A percentile compares a stretch with the other conserved stretches of the same genome.
Evolutionary conservation across 2,888 invertebrate species (phyloP).

Genomic region (Ormyrus thymus): DNA sequence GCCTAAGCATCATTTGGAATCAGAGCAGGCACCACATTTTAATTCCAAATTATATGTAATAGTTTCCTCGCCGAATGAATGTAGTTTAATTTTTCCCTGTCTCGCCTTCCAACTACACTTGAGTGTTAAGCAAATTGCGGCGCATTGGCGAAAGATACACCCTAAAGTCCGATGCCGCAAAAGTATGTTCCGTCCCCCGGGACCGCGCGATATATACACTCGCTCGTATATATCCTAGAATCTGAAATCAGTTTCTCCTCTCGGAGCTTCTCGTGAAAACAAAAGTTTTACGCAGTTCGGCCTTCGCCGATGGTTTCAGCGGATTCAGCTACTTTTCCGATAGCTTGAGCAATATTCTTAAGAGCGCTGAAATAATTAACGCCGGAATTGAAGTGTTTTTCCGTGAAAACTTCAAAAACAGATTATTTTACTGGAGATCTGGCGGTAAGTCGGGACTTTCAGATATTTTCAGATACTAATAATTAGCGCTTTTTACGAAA

Average conservation of each 20-base stretch:
- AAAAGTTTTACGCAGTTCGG: slow-evolving; percentile 25
- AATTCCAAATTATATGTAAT: too few species aligned
- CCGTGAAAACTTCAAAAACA: too few species aligned
- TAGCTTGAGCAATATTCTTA: slow-evolving; percentile 10
- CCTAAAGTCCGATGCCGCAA: slow-evolving; percentile 28
- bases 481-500: too few species aligned
- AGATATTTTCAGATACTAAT: too few species aligned
- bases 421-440: too few species aligned
- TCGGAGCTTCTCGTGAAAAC: slow-evolving; percentile 3
- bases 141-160: slow-evolving; percentile 32
- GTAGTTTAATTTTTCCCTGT: too few species aligned
- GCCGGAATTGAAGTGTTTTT: too few species aligned
- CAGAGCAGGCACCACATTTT: too few species aligned
- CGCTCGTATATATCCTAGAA: not conserved
- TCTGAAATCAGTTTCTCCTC: slow-evolving; percentile 22
- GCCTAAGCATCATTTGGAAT: too few species aligned
- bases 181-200: slow-evolving; percentile 28
- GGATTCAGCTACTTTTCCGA: slow-evolving; percentile 17
- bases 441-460: too few species aligned
- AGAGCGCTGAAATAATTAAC: not conserved
- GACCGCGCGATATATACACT: not conserved
- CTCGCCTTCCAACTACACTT: not conserved
- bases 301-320: not conserved
- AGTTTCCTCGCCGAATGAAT: too few species aligned
- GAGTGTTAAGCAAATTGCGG: slow-evolving; percentile 21